A percentile compares a stretch with the other conserved stretches of the same genome.
These are phyloP conservation scores for Halcyon chelicuti DNA, from an alignment of 2,797 vertebrate species.

Conservation along the genomic window DNA sequence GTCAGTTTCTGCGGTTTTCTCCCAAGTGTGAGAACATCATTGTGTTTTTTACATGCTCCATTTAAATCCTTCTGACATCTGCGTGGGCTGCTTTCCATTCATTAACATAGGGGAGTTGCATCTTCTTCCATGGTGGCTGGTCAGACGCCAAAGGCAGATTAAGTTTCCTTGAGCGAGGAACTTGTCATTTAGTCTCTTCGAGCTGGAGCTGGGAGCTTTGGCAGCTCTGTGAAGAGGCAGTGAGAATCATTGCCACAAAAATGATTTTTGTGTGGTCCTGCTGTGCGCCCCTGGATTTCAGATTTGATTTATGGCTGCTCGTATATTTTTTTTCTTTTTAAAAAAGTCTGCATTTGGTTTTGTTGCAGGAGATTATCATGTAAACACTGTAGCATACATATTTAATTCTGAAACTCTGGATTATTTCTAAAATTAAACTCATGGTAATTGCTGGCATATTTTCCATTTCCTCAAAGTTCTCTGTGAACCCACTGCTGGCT, in stretches of 20 bases:
- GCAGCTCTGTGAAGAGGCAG: slow-evolving; percentile 8
- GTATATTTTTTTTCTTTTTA: no score
- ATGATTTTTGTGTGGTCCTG: slow-evolving; percentile 53
- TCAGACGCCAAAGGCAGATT: slow-evolving; percentile 39
- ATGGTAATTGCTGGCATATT: slow-evolving; percentile 18
- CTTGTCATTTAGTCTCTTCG: neutral
- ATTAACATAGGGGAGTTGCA: slow-evolving; percentile 49
- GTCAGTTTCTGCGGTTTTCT: slow-evolving; percentile 24
- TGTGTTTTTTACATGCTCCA: slow-evolving; percentile 43
- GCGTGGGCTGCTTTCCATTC: slow-evolving; percentile 63
- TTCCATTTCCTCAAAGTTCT: slow-evolving; percentile 40
- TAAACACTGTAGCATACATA: neutral
- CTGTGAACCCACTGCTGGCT: slow-evolving; percentile 17
- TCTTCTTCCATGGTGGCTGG: slow-evolving; percentile 68
- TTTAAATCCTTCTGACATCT: slow-evolving; percentile 66
- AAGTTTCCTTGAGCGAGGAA: slow-evolving; percentile 49
- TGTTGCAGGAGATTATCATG: neutral
- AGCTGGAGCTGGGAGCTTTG: slow-evolving; percentile 34
- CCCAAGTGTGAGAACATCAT: slow-evolving; percentile 42
- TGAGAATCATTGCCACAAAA: slow-evolving; percentile 36
- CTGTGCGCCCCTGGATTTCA: slow-evolving; percentile 31
- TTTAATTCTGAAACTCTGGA: slow-evolving; percentile 10
- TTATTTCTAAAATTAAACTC: slow-evolving; percentile 50
- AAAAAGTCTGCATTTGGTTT: neutral
- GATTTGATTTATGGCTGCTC: neutral